These are phyloP conservation scores for Folsomia manolachei DNA, from an alignment of 2,888 invertebrate species.

Conservation along the genomic window DNA sequence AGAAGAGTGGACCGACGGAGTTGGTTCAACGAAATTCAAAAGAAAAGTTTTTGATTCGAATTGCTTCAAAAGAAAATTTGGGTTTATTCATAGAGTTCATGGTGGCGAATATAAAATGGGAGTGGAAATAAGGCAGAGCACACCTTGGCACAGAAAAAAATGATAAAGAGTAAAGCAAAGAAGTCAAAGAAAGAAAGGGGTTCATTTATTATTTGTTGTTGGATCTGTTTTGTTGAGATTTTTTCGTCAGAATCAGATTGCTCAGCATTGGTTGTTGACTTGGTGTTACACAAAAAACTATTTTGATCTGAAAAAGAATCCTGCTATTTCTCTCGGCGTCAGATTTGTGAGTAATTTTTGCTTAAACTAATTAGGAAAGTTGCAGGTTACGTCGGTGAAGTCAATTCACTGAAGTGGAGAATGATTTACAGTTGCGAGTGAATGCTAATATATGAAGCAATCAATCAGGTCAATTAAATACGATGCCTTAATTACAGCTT, in stretches of 20 bases:
- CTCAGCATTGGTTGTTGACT: too few species aligned
- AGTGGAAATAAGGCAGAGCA: constrained; percentile 25
- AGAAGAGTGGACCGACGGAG: not conserved
- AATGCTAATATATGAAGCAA: not conserved
- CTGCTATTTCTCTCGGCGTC: too few species aligned
- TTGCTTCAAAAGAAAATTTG: constrained; percentile 15
- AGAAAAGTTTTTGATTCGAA: constrained; percentile 27
- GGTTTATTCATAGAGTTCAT: constrained; percentile 29
- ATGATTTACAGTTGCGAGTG: not conserved
- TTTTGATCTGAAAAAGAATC: too few species aligned
- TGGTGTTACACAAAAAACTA: too few species aligned
- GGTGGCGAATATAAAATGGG: constrained; percentile 32
- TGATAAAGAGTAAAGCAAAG: too few species aligned
- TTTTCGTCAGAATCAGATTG: too few species aligned
- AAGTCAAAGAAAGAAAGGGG: not conserved
- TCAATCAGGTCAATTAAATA: not conserved
- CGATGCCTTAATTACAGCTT: not conserved
- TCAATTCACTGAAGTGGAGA: not conserved
- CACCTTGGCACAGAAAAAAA: too few species aligned
- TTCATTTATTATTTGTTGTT: not conserved
- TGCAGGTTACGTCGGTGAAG: too few species aligned
- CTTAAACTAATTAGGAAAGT: not conserved
- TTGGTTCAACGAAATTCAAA: not conserved
- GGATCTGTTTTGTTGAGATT: too few species aligned
- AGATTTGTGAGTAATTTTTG: too few species aligned